These are phyloP conservation scores for Ammodytes dubius DNA, from an alignment of 2,113 vertebrate species.

Conservation along the genomic window DNA sequence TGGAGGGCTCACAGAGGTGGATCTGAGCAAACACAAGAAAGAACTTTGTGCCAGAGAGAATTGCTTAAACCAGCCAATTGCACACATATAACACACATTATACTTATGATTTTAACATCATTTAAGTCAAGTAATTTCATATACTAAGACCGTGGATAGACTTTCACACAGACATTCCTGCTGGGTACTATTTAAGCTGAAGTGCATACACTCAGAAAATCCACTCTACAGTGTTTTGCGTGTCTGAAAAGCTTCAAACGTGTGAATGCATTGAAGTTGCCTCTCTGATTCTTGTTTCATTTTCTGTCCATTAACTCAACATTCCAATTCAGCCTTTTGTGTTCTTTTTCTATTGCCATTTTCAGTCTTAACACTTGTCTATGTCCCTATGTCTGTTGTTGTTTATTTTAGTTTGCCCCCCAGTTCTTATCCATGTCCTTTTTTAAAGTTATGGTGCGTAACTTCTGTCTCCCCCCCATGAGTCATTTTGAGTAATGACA, in stretches of 20 bases:
- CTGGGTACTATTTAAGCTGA: neutral
- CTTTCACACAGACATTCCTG: neutral
- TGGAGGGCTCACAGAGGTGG: neutral
- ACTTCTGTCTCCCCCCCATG: no score
- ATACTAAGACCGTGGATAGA: neutral
- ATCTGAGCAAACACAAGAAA: slow-evolving; percentile 2
- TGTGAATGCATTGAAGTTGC: neutral
- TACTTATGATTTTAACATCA: neutral
- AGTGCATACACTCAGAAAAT: no score
- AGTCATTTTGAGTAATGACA: no score
- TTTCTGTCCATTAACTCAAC: neutral
- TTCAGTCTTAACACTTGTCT: neutral
- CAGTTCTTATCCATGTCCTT: neutral
- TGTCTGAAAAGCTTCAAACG: neutral
- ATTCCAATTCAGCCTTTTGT: neutral
- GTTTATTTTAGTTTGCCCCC: neutral
- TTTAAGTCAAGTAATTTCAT: neutral
- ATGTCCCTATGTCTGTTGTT: neutral
- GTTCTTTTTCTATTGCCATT: neutral
- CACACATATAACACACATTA: neutral
- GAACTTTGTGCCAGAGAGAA: neutral
- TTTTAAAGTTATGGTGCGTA: no score
- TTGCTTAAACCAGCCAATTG: neutral
- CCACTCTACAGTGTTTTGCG: neutral
- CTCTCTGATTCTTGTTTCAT: neutral